phyloP scores from a whole-genome alignment of 2,113 vertebrate species.

The Centropus unirufus region DNA sequence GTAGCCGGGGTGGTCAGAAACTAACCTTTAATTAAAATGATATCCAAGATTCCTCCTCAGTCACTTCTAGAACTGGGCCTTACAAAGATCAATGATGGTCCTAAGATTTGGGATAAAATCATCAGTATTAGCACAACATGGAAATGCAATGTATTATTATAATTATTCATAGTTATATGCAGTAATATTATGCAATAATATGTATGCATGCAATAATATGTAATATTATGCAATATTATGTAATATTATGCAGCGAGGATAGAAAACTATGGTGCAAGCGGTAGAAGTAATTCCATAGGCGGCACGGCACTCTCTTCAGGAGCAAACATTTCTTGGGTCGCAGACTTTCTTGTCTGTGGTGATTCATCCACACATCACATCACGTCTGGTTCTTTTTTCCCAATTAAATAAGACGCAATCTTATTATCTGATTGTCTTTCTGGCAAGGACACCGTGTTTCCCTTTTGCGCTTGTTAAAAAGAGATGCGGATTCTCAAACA shows the following conservation, averaged over 20 bases:
- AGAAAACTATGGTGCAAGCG: background rate
- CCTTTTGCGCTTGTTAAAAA: conserved; percentile 3
- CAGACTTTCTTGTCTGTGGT: background rate
- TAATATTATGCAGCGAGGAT: background rate
- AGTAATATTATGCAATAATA: too few relatives aligned
- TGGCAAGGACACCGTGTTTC: conserved; percentile 33
- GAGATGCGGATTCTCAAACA: conserved; percentile 29
- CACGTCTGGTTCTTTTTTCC: background rate
- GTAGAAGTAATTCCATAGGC: background rate
- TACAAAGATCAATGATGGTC: background rate
- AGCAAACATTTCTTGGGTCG: background rate
- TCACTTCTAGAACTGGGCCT: background rate
- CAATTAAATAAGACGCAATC: background rate
- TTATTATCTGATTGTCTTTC: conserved; percentile 7
- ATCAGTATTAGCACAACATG: background rate
- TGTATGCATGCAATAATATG: too few relatives aligned
- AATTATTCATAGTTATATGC: too few relatives aligned
- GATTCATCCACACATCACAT: background rate
- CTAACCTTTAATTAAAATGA: background rate
- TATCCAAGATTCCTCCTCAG: background rate
- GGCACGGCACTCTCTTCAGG: background rate
- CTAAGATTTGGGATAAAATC: background rate
- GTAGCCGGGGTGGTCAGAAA: background rate
- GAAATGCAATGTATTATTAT: background rate
- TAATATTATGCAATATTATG: too few relatives aligned